Conservation (phyloP, 2,797 vertebrate genomes). For the Urocyon cinereoargenteus region DNA sequence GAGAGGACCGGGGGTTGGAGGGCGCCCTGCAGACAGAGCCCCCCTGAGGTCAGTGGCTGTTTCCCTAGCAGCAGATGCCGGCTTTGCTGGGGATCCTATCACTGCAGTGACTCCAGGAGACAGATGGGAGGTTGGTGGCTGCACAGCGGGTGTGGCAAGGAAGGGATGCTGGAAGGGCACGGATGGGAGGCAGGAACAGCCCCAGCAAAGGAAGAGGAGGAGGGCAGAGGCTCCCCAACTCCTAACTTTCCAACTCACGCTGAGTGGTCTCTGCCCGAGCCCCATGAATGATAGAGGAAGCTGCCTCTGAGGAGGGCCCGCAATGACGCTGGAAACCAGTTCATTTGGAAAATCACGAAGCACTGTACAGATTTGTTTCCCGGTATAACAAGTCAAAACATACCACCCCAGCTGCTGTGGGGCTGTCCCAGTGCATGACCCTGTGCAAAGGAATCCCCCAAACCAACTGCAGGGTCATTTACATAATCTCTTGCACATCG, state of each 20-base stretch:
- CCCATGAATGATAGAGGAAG: neutral
- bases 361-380: neutral
- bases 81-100: neutral
- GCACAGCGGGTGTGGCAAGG: accelerated
- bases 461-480: neutral
- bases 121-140: neutral
- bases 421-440: neutral
- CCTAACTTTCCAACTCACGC: neutral
- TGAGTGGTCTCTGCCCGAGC: neutral
- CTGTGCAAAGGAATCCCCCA: neutral
- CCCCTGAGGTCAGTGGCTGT: accelerated
- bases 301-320: neutral
- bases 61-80: accelerated
- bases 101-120: too few species aligned
- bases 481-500: neutral
- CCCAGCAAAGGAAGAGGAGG: neutral
- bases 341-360: neutral
- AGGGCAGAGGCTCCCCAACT: neutral
- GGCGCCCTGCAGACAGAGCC: neutral
- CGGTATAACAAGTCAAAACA: neutral
- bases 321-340: neutral
- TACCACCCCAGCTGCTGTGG: neutral
- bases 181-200: neutral
- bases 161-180: neutral
- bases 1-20: accelerated